Evolutionary conservation across 2,888 invertebrate genomes (phyloP).

Genomic region (Aleiodes leptofemur): DNA sequence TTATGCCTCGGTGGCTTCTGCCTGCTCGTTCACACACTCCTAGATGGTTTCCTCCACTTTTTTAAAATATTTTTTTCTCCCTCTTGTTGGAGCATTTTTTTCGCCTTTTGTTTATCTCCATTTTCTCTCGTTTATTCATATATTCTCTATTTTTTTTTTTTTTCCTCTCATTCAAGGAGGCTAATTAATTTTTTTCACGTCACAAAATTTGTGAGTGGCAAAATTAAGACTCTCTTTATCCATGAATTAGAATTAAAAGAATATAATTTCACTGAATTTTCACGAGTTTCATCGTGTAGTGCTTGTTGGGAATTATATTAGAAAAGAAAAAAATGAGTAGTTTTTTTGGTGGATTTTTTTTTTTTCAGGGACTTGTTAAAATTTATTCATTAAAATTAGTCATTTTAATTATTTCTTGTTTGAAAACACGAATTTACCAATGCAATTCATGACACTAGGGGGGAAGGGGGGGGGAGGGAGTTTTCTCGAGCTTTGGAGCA

Average conservation of each 20-base stretch:
- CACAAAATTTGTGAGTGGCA: slow-evolving; percentile 24
- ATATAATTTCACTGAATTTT: not conserved
- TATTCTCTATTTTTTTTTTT: not conserved
- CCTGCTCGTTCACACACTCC: slow-evolving; percentile 15
- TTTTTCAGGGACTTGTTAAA: not conserved
- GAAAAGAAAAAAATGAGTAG: no score
- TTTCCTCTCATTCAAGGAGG: slow-evolving; percentile 8
- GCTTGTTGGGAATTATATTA: not conserved
- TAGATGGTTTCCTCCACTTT: not conserved
- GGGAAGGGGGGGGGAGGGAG: not conserved
- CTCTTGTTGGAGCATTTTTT: not conserved
- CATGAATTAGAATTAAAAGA: not conserved
- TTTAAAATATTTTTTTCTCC: not conserved
- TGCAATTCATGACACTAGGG: not conserved
- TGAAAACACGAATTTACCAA: slow-evolving; percentile 3
- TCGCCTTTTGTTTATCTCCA: not conserved
- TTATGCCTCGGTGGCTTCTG: slow-evolving; percentile 9
- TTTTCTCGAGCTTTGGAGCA: not conserved
- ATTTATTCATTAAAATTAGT: not conserved
- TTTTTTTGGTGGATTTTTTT: not conserved
- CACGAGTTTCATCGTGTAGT: no score
- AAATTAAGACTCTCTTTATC: not conserved
- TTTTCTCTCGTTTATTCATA: not conserved
- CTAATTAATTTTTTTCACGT: slow-evolving; percentile 43
- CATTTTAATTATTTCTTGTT: not conserved